These are phyloP conservation scores for Eupeodes latifasciatus DNA, from an alignment of 2,888 invertebrate species.

Conservation along the genomic window DNA sequence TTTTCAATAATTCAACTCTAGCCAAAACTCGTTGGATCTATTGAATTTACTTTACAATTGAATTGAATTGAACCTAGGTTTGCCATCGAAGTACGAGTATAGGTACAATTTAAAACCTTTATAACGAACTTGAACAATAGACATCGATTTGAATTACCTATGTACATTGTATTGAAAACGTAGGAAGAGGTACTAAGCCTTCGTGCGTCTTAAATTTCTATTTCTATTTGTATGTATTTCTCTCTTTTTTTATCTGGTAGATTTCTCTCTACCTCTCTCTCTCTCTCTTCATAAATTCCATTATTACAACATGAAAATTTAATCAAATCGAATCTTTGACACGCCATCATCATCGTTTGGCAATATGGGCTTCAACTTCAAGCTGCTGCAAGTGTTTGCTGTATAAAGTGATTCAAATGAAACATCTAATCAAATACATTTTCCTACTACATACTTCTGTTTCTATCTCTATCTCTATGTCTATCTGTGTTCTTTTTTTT, in stretches of 20 bases:
- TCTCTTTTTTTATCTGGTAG: too few relatives aligned
- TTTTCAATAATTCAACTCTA: not conserved
- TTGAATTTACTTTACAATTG: slow-evolving; percentile 7
- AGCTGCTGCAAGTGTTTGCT: slow-evolving; percentile 4
- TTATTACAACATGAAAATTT: slow-evolving; percentile 26
- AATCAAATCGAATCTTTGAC: slow-evolving; percentile 38
- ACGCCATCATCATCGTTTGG: slow-evolving; percentile 16
- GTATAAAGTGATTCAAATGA: slow-evolving; percentile 39
- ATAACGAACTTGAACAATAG: not conserved
- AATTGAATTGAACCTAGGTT: not conserved
- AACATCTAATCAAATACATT: slow-evolving; percentile 49
- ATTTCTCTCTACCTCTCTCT: too few relatives aligned
- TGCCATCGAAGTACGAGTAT: too few relatives aligned
- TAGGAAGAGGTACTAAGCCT: not conserved
- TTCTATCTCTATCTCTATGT: too few relatives aligned
- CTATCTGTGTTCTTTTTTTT: not conserved
- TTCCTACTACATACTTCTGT: slow-evolving; percentile 3
- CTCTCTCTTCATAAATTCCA: slow-evolving; percentile 24
- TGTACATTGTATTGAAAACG: slow-evolving; percentile 23
- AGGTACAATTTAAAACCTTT: not conserved
- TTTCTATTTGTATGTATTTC: not conserved
- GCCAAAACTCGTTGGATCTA: not conserved
- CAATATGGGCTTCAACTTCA: slow-evolving; percentile 58
- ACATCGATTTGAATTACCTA: not conserved
- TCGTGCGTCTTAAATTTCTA: not conserved